Percentiles rank a stretch among this genome's conserved stretches.
phyloP scores from a whole-genome alignment of 2,888 invertebrate species.

The Resseliella maxima region DNA sequence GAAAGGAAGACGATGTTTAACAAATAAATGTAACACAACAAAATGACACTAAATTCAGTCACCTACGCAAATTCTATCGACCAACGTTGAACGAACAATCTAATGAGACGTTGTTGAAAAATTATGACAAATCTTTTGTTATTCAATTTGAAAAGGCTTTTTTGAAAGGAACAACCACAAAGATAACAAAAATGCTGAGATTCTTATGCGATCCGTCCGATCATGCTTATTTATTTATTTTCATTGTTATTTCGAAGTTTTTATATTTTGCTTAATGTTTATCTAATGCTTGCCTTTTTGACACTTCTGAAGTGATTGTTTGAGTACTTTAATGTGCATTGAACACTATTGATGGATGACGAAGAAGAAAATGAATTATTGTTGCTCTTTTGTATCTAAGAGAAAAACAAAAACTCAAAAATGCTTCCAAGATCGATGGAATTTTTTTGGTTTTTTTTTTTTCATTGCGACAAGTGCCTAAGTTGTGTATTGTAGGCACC shows the following conservation, averaged over 20 bases:
- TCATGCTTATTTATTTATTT: conserved; percentile 25
- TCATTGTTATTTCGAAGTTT: not conserved
- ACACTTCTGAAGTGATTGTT: conserved; percentile 40
- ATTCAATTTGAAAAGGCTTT: not conserved
- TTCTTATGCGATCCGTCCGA: not conserved
- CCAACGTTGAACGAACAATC: not conserved
- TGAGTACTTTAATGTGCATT: not conserved
- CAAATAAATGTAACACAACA: conserved; percentile 35
- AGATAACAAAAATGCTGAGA: not conserved
- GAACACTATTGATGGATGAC: conserved; percentile 45
- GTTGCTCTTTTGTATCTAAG: not conserved
- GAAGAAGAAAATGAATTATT: conserved; percentile 3
- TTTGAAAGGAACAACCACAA: not conserved
- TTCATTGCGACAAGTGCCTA: conserved; percentile 7
- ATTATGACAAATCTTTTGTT: conserved; percentile 36
- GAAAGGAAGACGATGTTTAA: not conserved
- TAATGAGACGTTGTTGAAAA: conserved; percentile 34
- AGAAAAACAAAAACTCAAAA: not conserved
- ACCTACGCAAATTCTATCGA: conserved; percentile 6
- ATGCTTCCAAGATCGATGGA: not conserved
- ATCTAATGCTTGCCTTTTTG: conserved; percentile 45
- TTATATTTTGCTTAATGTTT: conserved; percentile 19
- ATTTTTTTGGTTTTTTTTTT: not conserved
- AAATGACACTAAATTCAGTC: conserved; percentile 32
- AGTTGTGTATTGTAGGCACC: not conserved